Percentiles rank a stretch among this genome's conserved stretches.
These are phyloP conservation scores for Dromas ardeola DNA, from an alignment of 2,113 vertebrate species.

Conservation along the genomic window DNA sequence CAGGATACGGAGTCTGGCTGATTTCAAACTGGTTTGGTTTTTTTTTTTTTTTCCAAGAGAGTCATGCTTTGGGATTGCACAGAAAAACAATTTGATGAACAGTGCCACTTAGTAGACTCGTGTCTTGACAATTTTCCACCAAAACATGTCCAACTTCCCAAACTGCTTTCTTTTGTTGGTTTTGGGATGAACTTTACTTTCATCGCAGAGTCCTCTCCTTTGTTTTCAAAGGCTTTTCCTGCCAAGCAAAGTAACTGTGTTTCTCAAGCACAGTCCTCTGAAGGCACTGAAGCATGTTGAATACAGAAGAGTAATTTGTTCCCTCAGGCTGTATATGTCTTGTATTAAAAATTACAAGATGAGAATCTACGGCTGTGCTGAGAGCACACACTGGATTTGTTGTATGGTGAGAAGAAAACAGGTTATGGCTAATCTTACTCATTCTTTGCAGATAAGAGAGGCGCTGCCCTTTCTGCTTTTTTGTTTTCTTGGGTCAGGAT, in stretches of 20 bases:
- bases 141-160: slow-evolving; percentile 33
- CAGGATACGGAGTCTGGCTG: not conserved
- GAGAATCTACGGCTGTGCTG: slow-evolving; percentile 44
- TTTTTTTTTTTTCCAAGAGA: not conserved
- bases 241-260: slow-evolving; percentile 55
- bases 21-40: not conserved
- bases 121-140: slow-evolving; percentile 32
- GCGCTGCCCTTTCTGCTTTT: slow-evolving; percentile 9
- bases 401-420: slow-evolving; percentile 62
- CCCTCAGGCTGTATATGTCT: slow-evolving; percentile 67
- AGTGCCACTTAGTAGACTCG: slow-evolving; percentile 15
- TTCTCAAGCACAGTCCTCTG: slow-evolving; percentile 54
- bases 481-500: slow-evolving; percentile 31
- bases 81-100: slow-evolving; percentile 3
- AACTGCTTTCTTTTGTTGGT: slow-evolving; percentile 44
- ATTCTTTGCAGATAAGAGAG: slow-evolving; percentile 57
- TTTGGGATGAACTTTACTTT: slow-evolving; percentile 61
- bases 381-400: slow-evolving; percentile 55
- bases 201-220: slow-evolving; percentile 24
- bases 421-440: slow-evolving; percentile 60
- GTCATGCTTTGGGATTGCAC: not conserved
- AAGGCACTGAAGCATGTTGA: slow-evolving; percentile 69
- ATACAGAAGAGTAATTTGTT: slow-evolving; percentile 67
- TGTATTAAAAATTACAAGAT: slow-evolving; percentile 72
- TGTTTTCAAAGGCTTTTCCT: slow-evolving; percentile 55